Evolutionary conservation across 1,140 invertebrate species (phyloP).

Genomic region (Heliconius congener): DNA sequence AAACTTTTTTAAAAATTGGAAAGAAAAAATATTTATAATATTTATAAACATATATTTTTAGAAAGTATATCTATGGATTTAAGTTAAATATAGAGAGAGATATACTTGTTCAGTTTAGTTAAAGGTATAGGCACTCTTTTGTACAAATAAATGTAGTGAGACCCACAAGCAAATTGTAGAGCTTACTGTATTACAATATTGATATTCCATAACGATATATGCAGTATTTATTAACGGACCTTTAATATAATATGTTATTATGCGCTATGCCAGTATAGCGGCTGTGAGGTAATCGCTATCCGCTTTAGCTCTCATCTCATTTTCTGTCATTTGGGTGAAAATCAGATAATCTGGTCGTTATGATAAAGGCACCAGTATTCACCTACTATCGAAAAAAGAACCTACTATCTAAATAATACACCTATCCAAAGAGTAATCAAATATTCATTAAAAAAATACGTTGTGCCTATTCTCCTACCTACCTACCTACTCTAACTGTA

Average conservation of each 20-base stretch:
- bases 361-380: slow-evolving; percentile 17
- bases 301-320: slow-evolving; percentile 34
- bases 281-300: slow-evolving; percentile 39
- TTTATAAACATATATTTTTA: too few relatives aligned
- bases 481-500: too few relatives aligned
- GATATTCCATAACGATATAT: slow-evolving; percentile 37
- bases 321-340: slow-evolving; percentile 34
- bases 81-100: too few relatives aligned
- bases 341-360: slow-evolving; percentile 31
- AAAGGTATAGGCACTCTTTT: too few relatives aligned
- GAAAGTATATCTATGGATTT: too few relatives aligned
- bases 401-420: background rate
- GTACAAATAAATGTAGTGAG: background rate
- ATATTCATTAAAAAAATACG: background rate
- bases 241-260: slow-evolving; percentile 36
- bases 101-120: too few relatives aligned
- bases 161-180: slow-evolving; percentile 28
- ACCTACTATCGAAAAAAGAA: too few relatives aligned
- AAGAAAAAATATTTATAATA: too few relatives aligned
- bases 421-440: background rate
- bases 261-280: slow-evolving; percentile 34
- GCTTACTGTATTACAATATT: slow-evolving; percentile 33
- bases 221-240: slow-evolving; percentile 29
- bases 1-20: too few relatives aligned
- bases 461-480: too few relatives aligned